A percentile compares a stretch with the other conserved stretches of the same genome.
Evolutionary conservation across 2,797 vertebrate genomes (phyloP).

Genomic region (Cottoperca gobio): DNA sequence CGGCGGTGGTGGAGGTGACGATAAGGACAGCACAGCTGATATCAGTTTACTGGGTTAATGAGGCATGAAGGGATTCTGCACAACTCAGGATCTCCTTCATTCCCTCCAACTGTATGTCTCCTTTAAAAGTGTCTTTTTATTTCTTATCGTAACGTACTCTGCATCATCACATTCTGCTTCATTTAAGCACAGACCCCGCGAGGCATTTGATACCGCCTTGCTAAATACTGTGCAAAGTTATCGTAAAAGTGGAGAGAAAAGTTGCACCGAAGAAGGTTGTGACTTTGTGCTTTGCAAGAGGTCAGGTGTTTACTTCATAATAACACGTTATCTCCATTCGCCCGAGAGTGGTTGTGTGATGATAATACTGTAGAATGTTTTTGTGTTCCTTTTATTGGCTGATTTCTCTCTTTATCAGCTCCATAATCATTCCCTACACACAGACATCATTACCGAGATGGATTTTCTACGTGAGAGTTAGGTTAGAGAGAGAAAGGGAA

Average conservation of each 20-base stretch:
- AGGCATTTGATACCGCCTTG: background rate
- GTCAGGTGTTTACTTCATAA: conserved; percentile 51
- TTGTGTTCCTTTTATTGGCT: conserved; percentile 47
- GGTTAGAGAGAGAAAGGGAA: conserved; percentile 23
- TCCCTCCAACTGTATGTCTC: conserved; percentile 9
- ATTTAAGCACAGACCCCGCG: background rate
- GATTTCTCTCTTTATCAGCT: conserved; percentile 65
- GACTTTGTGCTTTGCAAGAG: conserved; percentile 44
- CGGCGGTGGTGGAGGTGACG: conserved; percentile 22
- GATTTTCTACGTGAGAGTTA: conserved; percentile 59
- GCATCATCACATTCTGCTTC: conserved; percentile 14
- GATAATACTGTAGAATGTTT: conserved; percentile 56
- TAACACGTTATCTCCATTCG: conserved; percentile 52
- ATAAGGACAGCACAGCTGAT: conserved; percentile 50
- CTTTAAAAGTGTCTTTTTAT: conserved; percentile 12
- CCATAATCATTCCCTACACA: conserved; percentile 62
- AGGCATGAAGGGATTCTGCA: conserved; percentile 60
- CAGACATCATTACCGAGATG: conserved; percentile 69
- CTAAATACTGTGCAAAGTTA: conserved; percentile 8
- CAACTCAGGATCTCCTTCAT: conserved; percentile 27
- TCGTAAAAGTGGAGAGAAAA: conserved; percentile 24
- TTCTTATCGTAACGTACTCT: background rate
- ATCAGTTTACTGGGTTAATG: conserved; percentile 65
- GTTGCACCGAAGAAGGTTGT: conserved; percentile 6
- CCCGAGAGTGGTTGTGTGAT: conserved; percentile 34